Evolutionary conservation across 2,113 vertebrate species (phyloP).

Genomic region (Hippocampus comes): DNA sequence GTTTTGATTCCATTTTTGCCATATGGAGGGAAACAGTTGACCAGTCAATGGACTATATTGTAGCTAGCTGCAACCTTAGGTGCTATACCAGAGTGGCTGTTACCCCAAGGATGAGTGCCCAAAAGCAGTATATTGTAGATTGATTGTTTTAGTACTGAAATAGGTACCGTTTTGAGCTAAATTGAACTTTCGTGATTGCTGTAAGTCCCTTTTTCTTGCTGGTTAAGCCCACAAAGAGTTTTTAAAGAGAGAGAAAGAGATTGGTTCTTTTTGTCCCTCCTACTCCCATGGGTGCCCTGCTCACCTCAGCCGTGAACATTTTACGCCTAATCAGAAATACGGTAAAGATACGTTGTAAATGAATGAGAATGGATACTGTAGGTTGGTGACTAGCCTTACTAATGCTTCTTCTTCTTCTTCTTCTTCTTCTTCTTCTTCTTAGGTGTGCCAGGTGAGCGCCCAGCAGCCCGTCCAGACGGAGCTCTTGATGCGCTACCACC

Average conservation of each 20-base stretch:
- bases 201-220: background rate
- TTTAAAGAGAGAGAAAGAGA: constrained; percentile 36
- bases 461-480: constrained; percentile 97
- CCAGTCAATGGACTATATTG: too few relatives aligned
- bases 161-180: background rate
- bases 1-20: background rate
- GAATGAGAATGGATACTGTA: too few relatives aligned
- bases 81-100: background rate
- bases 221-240: constrained; percentile 17
- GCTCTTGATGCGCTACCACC: constrained; percentile 93
- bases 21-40: too few relatives aligned
- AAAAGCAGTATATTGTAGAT: too few relatives aligned
- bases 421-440: constrained; percentile 12
- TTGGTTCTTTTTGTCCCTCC: constrained; percentile 24
- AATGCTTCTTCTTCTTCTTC: too few relatives aligned
- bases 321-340: constrained; percentile 54
- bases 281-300: constrained; percentile 52
- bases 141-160: background rate
- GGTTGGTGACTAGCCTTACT: background rate
- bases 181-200: background rate
- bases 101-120: background rate
- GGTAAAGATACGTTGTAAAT: too few relatives aligned
- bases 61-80: too few relatives aligned
- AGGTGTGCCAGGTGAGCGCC: constrained; percentile 96
- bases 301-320: constrained; percentile 64